Evolutionary conservation across 1,140 invertebrate genomes (phyloP), one percentile per base, ranked within the genome.

Genomic region (Achroia grisella): DNA sequence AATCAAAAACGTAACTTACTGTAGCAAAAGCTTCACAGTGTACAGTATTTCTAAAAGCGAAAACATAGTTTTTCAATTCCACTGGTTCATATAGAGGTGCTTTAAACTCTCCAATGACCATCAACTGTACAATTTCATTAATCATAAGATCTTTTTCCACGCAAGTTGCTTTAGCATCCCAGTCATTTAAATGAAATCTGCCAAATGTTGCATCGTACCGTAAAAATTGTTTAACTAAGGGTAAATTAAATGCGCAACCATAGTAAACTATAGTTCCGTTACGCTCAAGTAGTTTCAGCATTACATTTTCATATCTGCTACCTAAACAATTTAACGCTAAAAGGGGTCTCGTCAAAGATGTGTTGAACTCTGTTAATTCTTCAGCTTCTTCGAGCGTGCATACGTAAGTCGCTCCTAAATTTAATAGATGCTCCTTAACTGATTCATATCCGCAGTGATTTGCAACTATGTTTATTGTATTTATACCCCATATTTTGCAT

Each of bases 311-410:
- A 83, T 90, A 95, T 75, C 94, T 91, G 1, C 98, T 97, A 15
- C 97, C 96, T 28, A 99, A 92, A 83, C 97, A 97, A 80, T 99
- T 99, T 6, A 99, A 84, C 3, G 92, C 97, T 37, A 99, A 86
- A 65, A 92, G 91, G 30, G 97, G 95, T 61, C 89, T 88, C 1
- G 89, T 81, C 15, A 91, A 44, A 49, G 88, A 86, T 39, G 66
- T 87, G 70, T 92, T 91, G 61, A 94, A 94, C 33, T 91, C 77
- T 42, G 90, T 80, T 0, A 91, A 89, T 15, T 77, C 89, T 64
- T 91, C 87, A 12, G 97, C 81, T 80, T 98, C 95, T 59, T 94
- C 91, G 69, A 98, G 94, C 0, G 96, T 98, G 1, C 97, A 81
- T 10, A 99, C 93, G 62, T 91, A 79, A 53, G 89, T 91, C 8